phyloP scores from a whole-genome alignment of 2,113 vertebrate species.

The Ceyx margarethae region DNA sequence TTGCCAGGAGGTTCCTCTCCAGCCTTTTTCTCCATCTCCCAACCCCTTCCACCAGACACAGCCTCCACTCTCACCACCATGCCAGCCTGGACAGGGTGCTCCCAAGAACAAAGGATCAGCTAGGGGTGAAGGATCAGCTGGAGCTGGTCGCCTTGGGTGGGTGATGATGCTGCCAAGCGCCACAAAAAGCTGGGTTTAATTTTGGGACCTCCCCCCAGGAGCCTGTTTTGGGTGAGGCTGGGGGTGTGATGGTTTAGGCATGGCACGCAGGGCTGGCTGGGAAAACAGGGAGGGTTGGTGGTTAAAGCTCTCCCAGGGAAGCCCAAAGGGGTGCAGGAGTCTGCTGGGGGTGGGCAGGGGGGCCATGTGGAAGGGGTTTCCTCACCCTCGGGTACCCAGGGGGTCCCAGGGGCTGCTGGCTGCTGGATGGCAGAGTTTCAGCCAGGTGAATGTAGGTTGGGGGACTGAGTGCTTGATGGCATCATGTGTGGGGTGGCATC shows the following conservation, averaged over 20 bases:
- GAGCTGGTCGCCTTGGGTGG: rapidly evolving
- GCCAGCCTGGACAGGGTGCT: background rate
- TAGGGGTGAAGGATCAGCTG: background rate
- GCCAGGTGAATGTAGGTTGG: too few relatives aligned
- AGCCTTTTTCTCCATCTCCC: background rate
- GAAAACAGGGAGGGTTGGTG: background rate
- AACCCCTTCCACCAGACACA: background rate
- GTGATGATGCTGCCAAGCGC: background rate
- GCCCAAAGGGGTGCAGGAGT: background rate
- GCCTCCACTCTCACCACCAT: background rate
- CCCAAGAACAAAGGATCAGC: background rate
- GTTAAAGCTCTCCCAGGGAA: background rate
- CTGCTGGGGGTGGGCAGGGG: background rate
- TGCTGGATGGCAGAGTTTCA: background rate
- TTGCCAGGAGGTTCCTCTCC: background rate
- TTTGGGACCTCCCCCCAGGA: background rate
- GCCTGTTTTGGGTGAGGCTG: rapidly evolving
- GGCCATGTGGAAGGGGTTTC: background rate
- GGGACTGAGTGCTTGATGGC: background rate
- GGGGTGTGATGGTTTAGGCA: rapidly evolving
- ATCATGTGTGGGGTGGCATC: too few relatives aligned
- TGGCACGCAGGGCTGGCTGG: background rate
- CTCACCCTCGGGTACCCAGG: too few relatives aligned
- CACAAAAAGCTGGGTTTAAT: background rate
- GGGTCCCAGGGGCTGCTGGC: background rate